Percentiles rank a stretch among this genome's conserved stretches.
phyloP scores from a whole-genome alignment of 2,113 vertebrate species.

The Menura novaehollandiae region DNA sequence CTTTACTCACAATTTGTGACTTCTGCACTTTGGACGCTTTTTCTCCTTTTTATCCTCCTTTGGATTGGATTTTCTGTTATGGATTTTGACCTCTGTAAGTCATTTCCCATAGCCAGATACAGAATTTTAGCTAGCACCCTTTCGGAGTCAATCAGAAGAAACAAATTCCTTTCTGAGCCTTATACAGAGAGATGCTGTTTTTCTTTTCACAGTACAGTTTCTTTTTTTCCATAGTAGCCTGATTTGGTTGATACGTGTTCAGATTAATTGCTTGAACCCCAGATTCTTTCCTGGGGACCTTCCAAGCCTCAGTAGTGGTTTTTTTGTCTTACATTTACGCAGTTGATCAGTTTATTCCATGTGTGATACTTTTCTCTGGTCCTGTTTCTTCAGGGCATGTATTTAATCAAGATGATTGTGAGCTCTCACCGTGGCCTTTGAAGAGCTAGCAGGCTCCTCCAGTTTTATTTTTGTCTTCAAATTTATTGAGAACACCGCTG shows the following conservation, averaged over 20 bases:
- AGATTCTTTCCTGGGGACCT: neutral
- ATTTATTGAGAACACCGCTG: neutral
- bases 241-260: neutral
- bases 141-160: neutral
- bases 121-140: neutral
- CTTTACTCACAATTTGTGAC: neutral
- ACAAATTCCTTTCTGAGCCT: neutral
- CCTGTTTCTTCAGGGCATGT: neutral
- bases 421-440: neutral
- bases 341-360: neutral
- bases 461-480: neutral
- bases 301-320: neutral
- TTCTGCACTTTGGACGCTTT: neutral
- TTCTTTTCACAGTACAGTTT: neutral
- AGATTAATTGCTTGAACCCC: neutral
- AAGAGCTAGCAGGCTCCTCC: neutral
- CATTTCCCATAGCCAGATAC: neutral
- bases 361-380: neutral
- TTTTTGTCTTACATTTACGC: neutral
- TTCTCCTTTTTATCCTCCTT: neutral
- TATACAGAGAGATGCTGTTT: neutral
- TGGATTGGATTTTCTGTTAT: neutral
- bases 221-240: neutral
- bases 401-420: neutral
- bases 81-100: neutral